These are phyloP conservation scores for Fragum fragum DNA, from an alignment of 2,888 invertebrate genomes.

Conservation along the genomic window DNA sequence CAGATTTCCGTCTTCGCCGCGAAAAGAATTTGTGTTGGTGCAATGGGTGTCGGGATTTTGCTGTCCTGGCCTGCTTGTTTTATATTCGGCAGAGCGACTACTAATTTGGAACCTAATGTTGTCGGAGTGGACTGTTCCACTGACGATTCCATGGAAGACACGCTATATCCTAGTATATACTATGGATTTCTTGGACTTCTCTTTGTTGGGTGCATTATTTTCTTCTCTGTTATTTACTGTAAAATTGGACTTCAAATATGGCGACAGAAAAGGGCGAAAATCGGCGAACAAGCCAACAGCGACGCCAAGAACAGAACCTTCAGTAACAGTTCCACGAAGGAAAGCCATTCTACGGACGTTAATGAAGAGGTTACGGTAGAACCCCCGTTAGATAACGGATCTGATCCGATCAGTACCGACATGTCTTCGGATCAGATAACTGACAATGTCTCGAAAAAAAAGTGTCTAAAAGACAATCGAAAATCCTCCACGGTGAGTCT, in stretches of 20 bases:
- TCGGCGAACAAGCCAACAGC: slow-evolving; percentile 66
- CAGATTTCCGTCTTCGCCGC: slow-evolving; percentile 76
- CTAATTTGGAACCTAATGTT: slow-evolving; percentile 68
- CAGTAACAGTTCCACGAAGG: slow-evolving; percentile 63
- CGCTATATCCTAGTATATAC: slow-evolving; percentile 79
- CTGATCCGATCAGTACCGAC: slow-evolving; percentile 79
- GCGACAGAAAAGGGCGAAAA: slow-evolving; percentile 75
- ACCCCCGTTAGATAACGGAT: slow-evolving; percentile 58
- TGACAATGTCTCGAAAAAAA: slow-evolving; percentile 47
- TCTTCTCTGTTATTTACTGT: slow-evolving; percentile 80
- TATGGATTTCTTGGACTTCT: slow-evolving; percentile 80
- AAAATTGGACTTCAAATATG: slow-evolving; percentile 79
- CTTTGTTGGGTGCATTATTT: slow-evolving; percentile 77
- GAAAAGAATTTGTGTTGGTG: slow-evolving; percentile 74
- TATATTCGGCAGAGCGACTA: slow-evolving; percentile 77
- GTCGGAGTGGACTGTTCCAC: slow-evolving; percentile 81
- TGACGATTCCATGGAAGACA: slow-evolving; percentile 77
- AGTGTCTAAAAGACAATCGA: slow-evolving; percentile 63
- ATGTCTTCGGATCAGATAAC: slow-evolving; percentile 77
- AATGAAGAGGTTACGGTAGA: slow-evolving; percentile 46
- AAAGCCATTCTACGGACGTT: slow-evolving; percentile 47
- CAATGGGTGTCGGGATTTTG: slow-evolving; percentile 75
- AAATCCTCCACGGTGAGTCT: slow-evolving; percentile 61
- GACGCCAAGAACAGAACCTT: slow-evolving; percentile 60
- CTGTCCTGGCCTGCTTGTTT: slow-evolving; percentile 80